Conservation (phyloP, 2,797 vertebrate species). For the Gobio occitaniae region DNA sequence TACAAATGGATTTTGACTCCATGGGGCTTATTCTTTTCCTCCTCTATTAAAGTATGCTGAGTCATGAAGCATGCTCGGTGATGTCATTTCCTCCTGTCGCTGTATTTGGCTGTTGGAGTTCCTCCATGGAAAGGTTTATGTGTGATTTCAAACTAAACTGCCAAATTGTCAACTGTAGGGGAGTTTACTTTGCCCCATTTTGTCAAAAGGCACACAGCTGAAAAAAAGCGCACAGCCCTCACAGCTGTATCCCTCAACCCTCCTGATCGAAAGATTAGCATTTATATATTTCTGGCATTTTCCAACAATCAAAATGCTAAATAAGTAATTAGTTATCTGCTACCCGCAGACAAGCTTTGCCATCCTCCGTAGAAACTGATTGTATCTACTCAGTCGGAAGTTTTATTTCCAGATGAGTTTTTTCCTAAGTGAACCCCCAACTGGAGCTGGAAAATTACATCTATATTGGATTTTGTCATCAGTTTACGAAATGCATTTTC, state of each 20-base stretch:
- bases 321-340: slow-evolving; percentile 58
- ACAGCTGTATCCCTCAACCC: slow-evolving; percentile 2
- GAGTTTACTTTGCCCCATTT: slow-evolving; percentile 9
- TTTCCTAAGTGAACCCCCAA: neutral
- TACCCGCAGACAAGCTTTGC: slow-evolving; percentile 46
- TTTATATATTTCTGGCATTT: slow-evolving; percentile 41
- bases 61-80: slow-evolving; percentile 20
- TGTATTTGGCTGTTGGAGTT: slow-evolving; percentile 20
- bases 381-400: slow-evolving; percentile 57
- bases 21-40: neutral
- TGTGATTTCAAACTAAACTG: slow-evolving; percentile 30
- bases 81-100: slow-evolving; percentile 26
- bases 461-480: slow-evolving; percentile 18
- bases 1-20: neutral
- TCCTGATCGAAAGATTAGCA: neutral
- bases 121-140: slow-evolving; percentile 39
- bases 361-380: slow-evolving; percentile 54
- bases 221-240: neutral
- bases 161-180: slow-evolving; percentile 18
- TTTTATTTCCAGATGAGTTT: slow-evolving; percentile 57
- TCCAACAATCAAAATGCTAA: slow-evolving; percentile 33
- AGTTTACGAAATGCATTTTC: neutral
- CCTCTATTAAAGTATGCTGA: neutral
- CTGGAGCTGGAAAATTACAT: slow-evolving; percentile 17
- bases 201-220: neutral